Base-by-base conservation (phyloP, 1,140 invertebrate species). In the Lasaia peninsularis region DNA sequence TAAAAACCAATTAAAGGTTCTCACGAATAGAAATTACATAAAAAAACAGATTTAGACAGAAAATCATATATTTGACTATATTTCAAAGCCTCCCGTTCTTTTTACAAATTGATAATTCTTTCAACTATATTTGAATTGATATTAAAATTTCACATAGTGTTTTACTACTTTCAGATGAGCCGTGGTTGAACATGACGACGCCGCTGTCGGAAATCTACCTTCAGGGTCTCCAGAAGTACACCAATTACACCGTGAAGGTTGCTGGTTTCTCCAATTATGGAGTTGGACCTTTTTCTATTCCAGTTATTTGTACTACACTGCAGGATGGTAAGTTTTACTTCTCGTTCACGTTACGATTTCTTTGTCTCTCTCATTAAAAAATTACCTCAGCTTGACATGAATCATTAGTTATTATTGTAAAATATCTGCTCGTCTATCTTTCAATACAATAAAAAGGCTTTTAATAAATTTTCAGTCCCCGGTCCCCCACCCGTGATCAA, bases 181-280 rank as follows among this genome's bases (percentile, higher is more conserved):
- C 78, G 0, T 85, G 82, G 76, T 66, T 75, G 3, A 90, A 90
- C 52, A 58, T 83, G 9, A 82, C 80, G 5, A 78, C 86, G 21
- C 78, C 77, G 1, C 84, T 92, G 64, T 90, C 92, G 6, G 93
- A 95, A 63, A 92, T 94, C 0, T 94, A 94, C 69, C 77, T 96
- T 10, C 94, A 95, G 73, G 92, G 92, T 0, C 75, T 96, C 8
- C 89, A 92, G 33, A 95, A 95, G 67, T 95, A 92, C 63, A 93
- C 93, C 2, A 96, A 95, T 84, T 98, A 97, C 79, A 96, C 95
- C 4, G 91, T 98, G 24, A 93, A 95, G 72, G 94, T 97, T 0
- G 86, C 96, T 58, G 96, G 96, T 2, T 96, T 94, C 69, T 97
- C 96, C 0, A 92, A 93, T 40, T 94, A 94, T 14, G 96, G 95